Percentiles rank a stretch among this genome's conserved stretches.
These are phyloP conservation scores for Atlantisia rogersi DNA, from an alignment of 2,113 vertebrate genomes.

Conservation along the genomic window DNA sequence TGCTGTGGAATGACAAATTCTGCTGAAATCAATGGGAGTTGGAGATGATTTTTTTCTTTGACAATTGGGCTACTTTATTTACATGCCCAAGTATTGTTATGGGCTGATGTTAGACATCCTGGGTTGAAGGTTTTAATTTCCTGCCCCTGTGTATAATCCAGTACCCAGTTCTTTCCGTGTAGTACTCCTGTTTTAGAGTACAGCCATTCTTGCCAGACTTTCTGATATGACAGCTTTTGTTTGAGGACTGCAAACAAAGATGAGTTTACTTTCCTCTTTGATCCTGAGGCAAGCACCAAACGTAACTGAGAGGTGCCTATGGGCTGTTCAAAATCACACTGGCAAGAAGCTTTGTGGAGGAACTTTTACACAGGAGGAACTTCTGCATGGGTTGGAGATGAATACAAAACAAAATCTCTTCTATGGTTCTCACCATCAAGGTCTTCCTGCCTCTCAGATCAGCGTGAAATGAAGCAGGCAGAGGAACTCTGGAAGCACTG, in stretches of 20 bases:
- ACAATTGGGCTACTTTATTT: not conserved
- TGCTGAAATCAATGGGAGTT: not conserved
- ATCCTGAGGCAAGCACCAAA: not conserved
- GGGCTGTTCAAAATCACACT: not conserved
- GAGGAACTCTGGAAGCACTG: not conserved
- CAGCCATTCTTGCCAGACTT: not conserved
- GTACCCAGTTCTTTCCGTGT: not conserved
- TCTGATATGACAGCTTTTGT: not conserved
- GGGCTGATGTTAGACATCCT: not conserved
- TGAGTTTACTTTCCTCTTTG: not conserved
- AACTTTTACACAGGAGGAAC: not conserved
- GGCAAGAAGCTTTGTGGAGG: not conserved
- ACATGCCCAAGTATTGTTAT: not conserved
- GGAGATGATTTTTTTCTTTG: not conserved
- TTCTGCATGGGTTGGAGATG: not conserved
- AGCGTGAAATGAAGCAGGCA: not conserved
- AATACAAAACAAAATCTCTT: not conserved
- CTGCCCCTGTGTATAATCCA: not conserved
- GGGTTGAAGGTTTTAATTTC: not conserved
- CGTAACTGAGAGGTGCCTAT: not conserved
- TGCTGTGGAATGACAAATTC: not conserved
- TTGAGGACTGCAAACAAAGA: not conserved
- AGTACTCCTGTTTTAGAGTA: not conserved
- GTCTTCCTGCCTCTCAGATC: not conserved
- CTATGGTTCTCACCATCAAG: not conserved